These are phyloP conservation scores for Phalacrocorax brasilianus DNA, from an alignment of 2,113 vertebrate genomes.

Conservation along the genomic window DNA sequence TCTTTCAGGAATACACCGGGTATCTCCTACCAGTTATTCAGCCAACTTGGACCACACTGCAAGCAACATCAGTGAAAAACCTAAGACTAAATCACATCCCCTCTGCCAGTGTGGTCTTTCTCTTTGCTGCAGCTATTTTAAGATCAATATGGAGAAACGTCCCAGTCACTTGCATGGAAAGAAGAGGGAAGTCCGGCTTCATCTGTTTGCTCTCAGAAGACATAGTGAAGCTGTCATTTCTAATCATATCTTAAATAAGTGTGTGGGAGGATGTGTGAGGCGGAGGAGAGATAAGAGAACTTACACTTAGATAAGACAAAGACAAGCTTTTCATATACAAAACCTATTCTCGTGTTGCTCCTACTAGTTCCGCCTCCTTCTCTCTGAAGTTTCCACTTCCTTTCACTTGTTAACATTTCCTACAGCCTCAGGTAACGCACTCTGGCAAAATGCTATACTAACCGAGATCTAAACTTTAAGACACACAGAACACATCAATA, in stretches of 20 bases:
- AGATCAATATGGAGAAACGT: not conserved
- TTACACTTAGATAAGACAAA: not conserved
- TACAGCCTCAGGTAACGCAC: not conserved
- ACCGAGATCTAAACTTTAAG: not conserved
- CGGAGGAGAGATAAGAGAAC: not conserved
- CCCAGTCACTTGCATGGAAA: not conserved
- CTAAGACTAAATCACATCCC: rapidly evolving
- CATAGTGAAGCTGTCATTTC: not conserved
- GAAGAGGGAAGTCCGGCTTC: not conserved
- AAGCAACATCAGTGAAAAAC: not conserved
- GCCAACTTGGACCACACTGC: not conserved
- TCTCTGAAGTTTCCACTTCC: not conserved
- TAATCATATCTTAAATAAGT: not conserved
- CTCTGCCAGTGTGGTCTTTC: not conserved
- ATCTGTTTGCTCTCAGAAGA: not conserved
- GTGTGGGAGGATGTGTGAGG: not conserved
- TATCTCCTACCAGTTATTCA: not conserved
- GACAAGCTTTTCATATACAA: not conserved
- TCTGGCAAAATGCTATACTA: not conserved
- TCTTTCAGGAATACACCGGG: not conserved
- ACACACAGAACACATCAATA: not conserved
- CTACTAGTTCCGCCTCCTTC: not conserved
- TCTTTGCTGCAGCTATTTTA: not conserved
- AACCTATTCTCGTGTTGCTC: not conserved
- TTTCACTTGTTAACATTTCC: not conserved